Evolutionary conservation across 2,888 invertebrate genomes (phyloP).

Genomic region (Lepidochrysops patricia): DNA sequence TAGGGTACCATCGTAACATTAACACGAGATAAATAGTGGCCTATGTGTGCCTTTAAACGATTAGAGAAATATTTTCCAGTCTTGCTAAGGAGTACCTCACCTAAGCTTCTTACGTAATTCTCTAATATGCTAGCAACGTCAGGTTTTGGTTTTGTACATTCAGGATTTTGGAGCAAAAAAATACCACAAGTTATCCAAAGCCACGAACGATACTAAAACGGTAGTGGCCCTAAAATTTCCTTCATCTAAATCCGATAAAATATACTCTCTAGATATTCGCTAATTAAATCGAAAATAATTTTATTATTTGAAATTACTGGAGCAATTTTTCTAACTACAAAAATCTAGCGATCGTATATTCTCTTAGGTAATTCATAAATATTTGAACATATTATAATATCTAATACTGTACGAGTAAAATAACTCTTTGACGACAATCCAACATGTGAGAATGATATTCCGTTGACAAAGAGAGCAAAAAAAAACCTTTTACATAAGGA

Average conservation of each 20-base stretch:
- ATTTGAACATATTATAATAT: slow-evolving; percentile 16
- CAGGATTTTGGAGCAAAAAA: slow-evolving; percentile 59
- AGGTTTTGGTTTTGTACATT: slow-evolving; percentile 67
- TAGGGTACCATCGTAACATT: slow-evolving; percentile 20
- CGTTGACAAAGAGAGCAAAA: slow-evolving; percentile 7
- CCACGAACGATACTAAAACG: slow-evolving; percentile 15
- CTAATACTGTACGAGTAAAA: slow-evolving; percentile 13
- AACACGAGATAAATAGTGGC: slow-evolving; percentile 26
- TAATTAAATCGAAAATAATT: slow-evolving; percentile 46
- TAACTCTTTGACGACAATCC: slow-evolving; percentile 11
- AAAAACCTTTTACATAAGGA: background rate
- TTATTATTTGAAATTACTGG: slow-evolving; percentile 44
- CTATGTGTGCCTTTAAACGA: slow-evolving; percentile 28
- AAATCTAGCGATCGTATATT: slow-evolving; percentile 53
- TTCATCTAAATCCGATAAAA: slow-evolving; percentile 40
- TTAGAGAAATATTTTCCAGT: slow-evolving; percentile 37
- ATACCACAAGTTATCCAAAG: slow-evolving; percentile 14
- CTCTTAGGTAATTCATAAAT: slow-evolving; percentile 30
- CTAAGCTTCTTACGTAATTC: slow-evolving; percentile 42
- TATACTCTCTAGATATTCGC: slow-evolving; percentile 46
- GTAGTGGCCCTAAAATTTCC: slow-evolving; percentile 25
- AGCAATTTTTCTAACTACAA: slow-evolving; percentile 53
- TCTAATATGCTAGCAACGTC: slow-evolving; percentile 49
- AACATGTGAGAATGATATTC: background rate
- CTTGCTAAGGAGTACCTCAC: slow-evolving; percentile 37